Percentiles rank a stretch among this genome's conserved stretches.
These are phyloP conservation scores for Suillia variegata DNA, from an alignment of 2,888 invertebrate species.

Conservation along the genomic window DNA sequence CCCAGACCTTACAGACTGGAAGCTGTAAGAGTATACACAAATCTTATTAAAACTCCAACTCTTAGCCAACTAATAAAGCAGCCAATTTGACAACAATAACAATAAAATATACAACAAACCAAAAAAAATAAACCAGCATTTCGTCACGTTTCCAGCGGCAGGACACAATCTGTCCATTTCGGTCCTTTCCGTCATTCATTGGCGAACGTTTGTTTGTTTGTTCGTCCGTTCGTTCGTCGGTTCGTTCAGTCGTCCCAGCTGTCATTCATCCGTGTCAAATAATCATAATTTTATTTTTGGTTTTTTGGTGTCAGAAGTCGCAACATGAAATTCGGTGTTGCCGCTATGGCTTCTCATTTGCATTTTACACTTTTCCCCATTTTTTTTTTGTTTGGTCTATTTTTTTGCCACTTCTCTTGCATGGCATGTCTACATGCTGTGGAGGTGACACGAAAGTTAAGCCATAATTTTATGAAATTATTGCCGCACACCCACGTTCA, in stretches of 20 bases:
- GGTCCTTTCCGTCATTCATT: too few relatives aligned
- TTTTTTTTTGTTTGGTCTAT: neutral
- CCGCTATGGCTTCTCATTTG: neutral
- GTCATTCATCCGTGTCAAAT: conserved; percentile 43
- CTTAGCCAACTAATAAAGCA: too few relatives aligned
- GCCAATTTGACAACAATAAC: too few relatives aligned
- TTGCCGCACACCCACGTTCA: conserved; percentile 4
- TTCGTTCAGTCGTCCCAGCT: neutral
- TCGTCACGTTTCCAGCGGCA: too few relatives aligned
- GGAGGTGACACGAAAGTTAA: conserved; percentile 20
- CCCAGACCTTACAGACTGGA: too few relatives aligned
- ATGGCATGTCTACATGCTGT: neutral
- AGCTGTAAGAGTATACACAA: too few relatives aligned
- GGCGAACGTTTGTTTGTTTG: too few relatives aligned
- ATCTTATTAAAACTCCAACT: too few relatives aligned
- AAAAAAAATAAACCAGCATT: too few relatives aligned
- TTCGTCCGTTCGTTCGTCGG: neutral
- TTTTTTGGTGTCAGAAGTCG: conserved; percentile 24
- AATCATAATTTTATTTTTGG: conserved; percentile 47
- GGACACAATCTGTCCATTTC: too few relatives aligned
- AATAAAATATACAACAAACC: too few relatives aligned
- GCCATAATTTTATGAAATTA: conserved; percentile 26
- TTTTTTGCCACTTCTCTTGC: conserved; percentile 1
- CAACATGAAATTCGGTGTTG: neutral
- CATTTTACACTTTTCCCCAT: conserved; percentile 8